These are phyloP conservation scores for Morone chrysops DNA, from an alignment of 2,113 vertebrate genomes.

Conservation along the genomic window DNA sequence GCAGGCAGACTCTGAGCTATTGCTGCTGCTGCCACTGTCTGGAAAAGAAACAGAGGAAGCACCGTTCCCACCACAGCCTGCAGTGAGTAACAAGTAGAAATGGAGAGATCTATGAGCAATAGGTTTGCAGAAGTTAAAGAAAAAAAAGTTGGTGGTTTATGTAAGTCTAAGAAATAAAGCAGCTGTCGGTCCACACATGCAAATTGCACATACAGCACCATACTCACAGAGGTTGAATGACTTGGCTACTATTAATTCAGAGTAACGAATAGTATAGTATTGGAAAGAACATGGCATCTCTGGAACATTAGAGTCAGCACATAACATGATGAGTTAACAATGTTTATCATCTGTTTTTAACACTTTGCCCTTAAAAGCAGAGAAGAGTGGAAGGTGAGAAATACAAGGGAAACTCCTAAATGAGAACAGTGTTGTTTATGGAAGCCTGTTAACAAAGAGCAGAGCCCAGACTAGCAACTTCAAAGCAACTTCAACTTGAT, in stretches of 20 bases:
- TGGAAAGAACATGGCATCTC: not conserved
- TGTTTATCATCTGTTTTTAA: not conserved
- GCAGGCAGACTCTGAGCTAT: constrained; percentile 90
- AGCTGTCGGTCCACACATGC: not conserved
- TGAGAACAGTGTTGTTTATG: not conserved
- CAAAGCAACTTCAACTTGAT: constrained; percentile 8
- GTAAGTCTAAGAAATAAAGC: not conserved
- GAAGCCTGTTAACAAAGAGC: not conserved
- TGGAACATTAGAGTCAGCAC: not conserved
- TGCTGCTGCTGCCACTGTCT: constrained; percentile 88
- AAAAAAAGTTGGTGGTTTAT: not conserved
- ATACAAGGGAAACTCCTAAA: constrained; percentile 61
- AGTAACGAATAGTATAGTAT: not conserved
- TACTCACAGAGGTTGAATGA: not conserved
- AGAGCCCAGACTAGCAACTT: not conserved
- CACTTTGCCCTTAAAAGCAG: not conserved
- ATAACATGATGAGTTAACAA: not conserved
- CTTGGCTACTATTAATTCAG: not conserved
- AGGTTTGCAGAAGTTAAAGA: not conserved
- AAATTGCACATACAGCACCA: not conserved
- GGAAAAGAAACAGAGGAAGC: constrained; percentile 87
- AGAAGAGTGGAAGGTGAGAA: not conserved
- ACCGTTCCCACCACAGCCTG: constrained; percentile 47
- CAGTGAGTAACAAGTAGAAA: not conserved
- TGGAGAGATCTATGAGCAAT: not conserved